Evolutionary conservation across 2,113 vertebrate genomes (phyloP).

Genomic region (Micronisus gabar): DNA sequence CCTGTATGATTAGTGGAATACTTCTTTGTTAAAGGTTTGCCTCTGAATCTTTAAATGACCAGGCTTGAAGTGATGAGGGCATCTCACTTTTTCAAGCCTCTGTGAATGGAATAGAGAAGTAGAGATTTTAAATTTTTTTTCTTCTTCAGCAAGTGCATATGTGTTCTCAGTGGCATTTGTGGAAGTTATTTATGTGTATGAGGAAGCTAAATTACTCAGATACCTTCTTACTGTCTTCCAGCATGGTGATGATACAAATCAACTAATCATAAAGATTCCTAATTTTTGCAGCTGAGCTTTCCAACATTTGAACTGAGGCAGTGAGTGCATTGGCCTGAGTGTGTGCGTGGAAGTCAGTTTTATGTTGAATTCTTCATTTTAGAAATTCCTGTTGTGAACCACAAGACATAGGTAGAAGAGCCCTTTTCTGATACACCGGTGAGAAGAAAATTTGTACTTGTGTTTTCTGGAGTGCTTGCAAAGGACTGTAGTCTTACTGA

Average conservation of each 20-base stretch:
- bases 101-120: neutral
- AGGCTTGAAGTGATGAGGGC: neutral
- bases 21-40: neutral
- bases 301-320: neutral
- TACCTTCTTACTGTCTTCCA: neutral
- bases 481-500: neutral
- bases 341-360: neutral
- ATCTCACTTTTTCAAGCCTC: neutral
- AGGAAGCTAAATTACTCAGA: neutral
- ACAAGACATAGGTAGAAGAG: neutral
- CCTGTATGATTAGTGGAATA: neutral
- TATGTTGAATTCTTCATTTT: neutral
- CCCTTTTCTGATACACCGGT: neutral
- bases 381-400: neutral
- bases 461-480: neutral
- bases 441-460: neutral
- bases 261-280: neutral
- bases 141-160: neutral
- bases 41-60: neutral
- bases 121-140: neutral
- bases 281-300: neutral
- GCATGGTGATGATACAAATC: neutral
- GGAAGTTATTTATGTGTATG: neutral
- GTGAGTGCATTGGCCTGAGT: neutral
- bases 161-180: neutral